These are phyloP conservation scores for Empis stercorea DNA, from an alignment of 2,888 invertebrate species.

Conservation along the genomic window DNA sequence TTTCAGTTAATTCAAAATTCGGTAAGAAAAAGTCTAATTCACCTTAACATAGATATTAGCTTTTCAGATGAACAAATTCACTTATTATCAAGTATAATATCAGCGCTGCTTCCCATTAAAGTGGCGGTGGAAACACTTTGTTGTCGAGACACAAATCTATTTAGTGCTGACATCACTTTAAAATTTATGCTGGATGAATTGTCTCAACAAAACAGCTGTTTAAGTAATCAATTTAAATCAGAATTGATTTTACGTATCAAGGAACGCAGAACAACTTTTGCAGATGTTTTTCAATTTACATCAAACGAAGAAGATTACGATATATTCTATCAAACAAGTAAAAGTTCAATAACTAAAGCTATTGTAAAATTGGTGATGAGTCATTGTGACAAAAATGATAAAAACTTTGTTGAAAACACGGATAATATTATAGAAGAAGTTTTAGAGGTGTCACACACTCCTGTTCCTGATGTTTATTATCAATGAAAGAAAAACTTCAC, in stretches of 20 bases:
- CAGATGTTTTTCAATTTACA: neutral
- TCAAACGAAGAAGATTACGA: neutral
- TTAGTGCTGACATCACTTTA: too few species aligned
- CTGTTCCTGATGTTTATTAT: neutral
- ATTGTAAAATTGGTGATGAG: neutral
- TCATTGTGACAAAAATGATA: neutral
- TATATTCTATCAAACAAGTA: neutral
- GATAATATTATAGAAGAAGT: neutral
- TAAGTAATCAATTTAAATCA: neutral
- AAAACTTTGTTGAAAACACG: too few species aligned
- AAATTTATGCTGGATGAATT: slow-evolving; percentile 1
- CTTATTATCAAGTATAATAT: neutral
- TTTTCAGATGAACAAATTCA: slow-evolving; percentile 1
- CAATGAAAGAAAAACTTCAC: neutral
- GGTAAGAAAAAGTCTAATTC: slow-evolving; percentile 15
- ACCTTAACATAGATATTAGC: slow-evolving; percentile 10
- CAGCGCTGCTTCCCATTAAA: neutral
- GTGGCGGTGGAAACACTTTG: neutral
- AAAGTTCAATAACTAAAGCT: neutral
- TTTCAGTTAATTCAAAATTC: slow-evolving; percentile 13
- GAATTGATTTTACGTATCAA: neutral
- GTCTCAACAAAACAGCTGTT: neutral
- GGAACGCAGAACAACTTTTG: neutral
- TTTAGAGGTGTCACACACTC: neutral
- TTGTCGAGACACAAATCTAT: slow-evolving; percentile 1